Evolutionary conservation across 2,888 invertebrate genomes (phyloP).

Genomic region (Polylopha cassiicola): DNA sequence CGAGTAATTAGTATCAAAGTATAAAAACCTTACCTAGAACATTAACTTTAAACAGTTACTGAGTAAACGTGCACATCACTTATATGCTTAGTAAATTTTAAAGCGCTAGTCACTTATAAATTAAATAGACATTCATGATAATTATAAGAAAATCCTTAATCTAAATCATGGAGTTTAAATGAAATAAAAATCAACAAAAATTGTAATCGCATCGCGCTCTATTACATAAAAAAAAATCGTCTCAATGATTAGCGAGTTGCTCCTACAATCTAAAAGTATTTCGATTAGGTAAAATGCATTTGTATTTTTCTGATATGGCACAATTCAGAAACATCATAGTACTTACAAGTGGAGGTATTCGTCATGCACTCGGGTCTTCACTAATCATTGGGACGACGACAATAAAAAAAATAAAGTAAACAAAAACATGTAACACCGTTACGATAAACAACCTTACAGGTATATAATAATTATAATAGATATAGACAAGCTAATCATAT

Average conservation of each 20-base stretch:
- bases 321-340: constrained; percentile 42
- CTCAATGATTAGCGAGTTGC: constrained; percentile 56
- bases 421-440: constrained; percentile 42
- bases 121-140: constrained; percentile 70
- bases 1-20: constrained; percentile 76
- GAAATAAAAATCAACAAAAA: constrained; percentile 44
- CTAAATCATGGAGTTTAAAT: constrained; percentile 54
- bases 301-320: constrained; percentile 54
- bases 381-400: constrained; percentile 50
- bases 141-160: constrained; percentile 61
- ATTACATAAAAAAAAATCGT: constrained; percentile 23
- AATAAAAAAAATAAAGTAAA: constrained; percentile 35
- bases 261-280: constrained; percentile 25
- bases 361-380: constrained; percentile 30
- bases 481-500: constrained; percentile 68
- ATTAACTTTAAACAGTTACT: constrained; percentile 63
- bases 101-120: constrained; percentile 66
- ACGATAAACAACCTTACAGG: constrained; percentile 47
- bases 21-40: constrained; percentile 67
- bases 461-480: constrained; percentile 43
- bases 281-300: constrained; percentile 28
- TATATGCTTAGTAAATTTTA: constrained; percentile 58
- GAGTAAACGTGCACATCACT: constrained; percentile 67
- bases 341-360: constrained; percentile 26
- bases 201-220: constrained; percentile 23